Conservation (phyloP, 2,888 invertebrate species). For the Calameuta filiformis region DNA sequence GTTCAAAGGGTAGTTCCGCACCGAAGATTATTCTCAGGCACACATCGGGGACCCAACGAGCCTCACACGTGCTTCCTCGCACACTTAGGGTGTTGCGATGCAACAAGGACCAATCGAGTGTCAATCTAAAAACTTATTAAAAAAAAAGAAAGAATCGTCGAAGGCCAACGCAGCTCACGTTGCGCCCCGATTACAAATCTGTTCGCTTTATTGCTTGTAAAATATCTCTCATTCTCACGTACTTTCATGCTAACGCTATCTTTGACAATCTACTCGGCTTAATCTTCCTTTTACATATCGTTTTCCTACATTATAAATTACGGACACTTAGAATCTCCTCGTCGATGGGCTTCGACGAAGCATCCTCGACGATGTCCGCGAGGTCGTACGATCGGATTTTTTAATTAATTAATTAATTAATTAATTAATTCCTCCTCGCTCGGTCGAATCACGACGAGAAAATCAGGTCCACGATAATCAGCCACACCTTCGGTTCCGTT, state of each 20-base stretch:
- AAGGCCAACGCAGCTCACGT: slow-evolving; percentile 25
- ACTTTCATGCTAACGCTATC: neutral
- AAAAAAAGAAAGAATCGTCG: slow-evolving; percentile 8
- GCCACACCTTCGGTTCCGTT: slow-evolving; percentile 13
- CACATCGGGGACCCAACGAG: neutral
- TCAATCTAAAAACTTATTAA: neutral
- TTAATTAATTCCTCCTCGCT: neutral
- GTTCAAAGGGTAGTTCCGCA: neutral
- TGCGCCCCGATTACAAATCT: slow-evolving; percentile 24
- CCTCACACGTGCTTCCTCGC: neutral
- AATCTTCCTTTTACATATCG: neutral
- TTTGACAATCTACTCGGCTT: neutral
- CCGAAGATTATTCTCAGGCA: neutral
- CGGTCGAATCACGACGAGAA: neutral
- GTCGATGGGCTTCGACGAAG: neutral
- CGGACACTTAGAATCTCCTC: neutral
- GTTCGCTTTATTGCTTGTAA: slow-evolving; percentile 39
- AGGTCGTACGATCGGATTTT: neutral
- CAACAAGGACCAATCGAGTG: slow-evolving; percentile 20
- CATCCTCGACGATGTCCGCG: neutral
- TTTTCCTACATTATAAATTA: neutral
- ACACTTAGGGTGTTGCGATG: slow-evolving; percentile 9
- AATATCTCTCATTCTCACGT: slow-evolving; percentile 29
- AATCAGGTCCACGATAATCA: neutral
- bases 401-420: neutral